Evolutionary conservation across 2,113 vertebrate genomes (phyloP).

Genomic region (Ranitomeya imitator): DNA sequence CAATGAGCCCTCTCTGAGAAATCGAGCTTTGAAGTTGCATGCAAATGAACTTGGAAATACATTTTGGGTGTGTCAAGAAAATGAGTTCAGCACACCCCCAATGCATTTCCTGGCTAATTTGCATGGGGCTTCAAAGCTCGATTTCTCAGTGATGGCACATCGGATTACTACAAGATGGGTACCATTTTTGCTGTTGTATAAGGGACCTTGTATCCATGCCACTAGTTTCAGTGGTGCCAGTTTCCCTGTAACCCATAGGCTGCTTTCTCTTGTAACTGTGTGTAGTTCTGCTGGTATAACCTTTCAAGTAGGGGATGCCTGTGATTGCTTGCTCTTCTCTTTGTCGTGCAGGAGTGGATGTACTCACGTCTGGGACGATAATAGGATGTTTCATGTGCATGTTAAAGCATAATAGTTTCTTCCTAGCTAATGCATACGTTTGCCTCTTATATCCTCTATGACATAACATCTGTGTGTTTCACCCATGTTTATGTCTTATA

Average conservation of each 20-base stretch:
- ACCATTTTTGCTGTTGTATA: no score
- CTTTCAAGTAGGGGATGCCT: neutral
- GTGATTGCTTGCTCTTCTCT: slow-evolving; percentile 2
- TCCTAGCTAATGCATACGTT: slow-evolving; percentile 16
- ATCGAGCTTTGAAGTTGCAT: no score
- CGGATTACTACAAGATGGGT: no score
- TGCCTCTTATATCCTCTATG: neutral
- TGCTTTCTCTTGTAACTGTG: neutral
- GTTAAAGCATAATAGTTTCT: slow-evolving; percentile 13
- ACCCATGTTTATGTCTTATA: neutral
- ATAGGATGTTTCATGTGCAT: neutral
- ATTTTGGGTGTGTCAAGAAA: no score
- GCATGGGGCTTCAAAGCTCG: no score
- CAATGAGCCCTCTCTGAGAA: no score
- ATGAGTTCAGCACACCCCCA: no score
- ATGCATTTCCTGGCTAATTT: no score
- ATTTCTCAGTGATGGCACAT: no score
- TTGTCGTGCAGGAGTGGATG: neutral
- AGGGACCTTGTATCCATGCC: no score
- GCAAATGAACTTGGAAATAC: no score
- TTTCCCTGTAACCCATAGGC: neutral
- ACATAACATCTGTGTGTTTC: slow-evolving; percentile 22
- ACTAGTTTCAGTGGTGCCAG: no score
- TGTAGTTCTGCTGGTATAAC: neutral
- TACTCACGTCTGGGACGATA: neutral